Conservation (phyloP, 2,888 invertebrate genomes). For the Gandaritis pyraliata region DNA sequence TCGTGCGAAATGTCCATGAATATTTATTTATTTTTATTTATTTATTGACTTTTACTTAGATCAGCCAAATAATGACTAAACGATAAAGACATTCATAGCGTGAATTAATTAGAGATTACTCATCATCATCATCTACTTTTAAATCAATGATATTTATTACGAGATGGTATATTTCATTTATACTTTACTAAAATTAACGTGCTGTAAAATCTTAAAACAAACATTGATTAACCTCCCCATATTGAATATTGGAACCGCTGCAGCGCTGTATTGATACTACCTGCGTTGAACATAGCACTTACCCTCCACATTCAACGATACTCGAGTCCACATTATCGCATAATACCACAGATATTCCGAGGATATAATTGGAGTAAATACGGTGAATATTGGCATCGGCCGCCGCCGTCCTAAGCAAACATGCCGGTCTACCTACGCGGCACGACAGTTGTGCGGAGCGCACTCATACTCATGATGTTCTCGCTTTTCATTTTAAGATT, state of each 20-base stretch:
- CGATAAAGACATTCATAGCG: too few species aligned
- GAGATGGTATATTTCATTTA: too few species aligned
- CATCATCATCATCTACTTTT: too few species aligned
- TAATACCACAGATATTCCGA: slow-evolving; percentile 40
- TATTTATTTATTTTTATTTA: too few species aligned
- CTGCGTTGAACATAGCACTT: slow-evolving; percentile 50
- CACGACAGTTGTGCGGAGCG: slow-evolving; percentile 21
- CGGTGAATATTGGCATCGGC: slow-evolving; percentile 53
- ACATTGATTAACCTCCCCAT: slow-evolving; percentile 3
- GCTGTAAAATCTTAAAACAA: slow-evolving; percentile 13
- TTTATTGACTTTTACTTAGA: too few species aligned
- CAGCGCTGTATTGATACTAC: slow-evolving; percentile 28
- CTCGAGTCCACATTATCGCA: slow-evolving; percentile 50
- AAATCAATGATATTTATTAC: too few species aligned
- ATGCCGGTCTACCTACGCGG: slow-evolving; percentile 38
- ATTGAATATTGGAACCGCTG: slow-evolving; percentile 14
- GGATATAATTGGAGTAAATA: slow-evolving; percentile 67
- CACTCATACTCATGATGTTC: slow-evolving; percentile 19
- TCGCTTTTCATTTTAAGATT: background rate
- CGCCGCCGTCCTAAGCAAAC: slow-evolving; percentile 67
- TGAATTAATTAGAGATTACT: too few species aligned
- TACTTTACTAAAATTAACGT: slow-evolving; percentile 2
- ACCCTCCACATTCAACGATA: slow-evolving; percentile 48
- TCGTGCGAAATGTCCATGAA: too few species aligned
- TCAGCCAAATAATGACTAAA: too few species aligned